Evolutionary conservation across 1,140 invertebrate genomes (phyloP).

Genomic region (Sarcophaga bullata): DNA sequence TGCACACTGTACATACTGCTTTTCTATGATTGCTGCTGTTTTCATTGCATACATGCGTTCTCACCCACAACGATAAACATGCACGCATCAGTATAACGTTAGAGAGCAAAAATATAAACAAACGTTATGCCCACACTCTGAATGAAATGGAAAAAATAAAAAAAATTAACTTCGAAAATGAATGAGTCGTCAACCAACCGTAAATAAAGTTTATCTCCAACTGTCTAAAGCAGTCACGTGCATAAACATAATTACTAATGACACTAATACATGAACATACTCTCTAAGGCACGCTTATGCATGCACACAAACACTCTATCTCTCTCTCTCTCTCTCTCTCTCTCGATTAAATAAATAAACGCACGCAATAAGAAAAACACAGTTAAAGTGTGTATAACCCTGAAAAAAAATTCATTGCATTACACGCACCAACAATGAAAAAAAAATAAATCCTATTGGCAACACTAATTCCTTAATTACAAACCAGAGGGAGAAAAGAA

Average conservation of each 20-base stretch:
- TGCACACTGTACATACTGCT: no score
- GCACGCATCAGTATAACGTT: no score
- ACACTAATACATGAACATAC: constrained; percentile 15
- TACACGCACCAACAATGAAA: not conserved
- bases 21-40: no score
- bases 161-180: not conserved
- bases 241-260: constrained; percentile 23
- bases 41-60: no score
- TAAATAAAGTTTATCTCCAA: constrained; percentile 34
- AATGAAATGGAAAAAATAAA: no score
- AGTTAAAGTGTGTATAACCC: not conserved
- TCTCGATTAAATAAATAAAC: no score
- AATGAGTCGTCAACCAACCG: not conserved
- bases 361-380: no score
- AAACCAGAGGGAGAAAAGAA: not conserved
- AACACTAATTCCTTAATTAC: constrained; percentile 39
- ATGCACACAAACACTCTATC: not conserved
- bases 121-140: no score
- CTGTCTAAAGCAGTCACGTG: constrained; percentile 39
- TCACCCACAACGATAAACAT: no score
- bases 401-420: not conserved
- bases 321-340: not conserved
- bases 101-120: no score
- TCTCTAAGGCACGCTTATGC: not conserved
- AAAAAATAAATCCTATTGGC: constrained; percentile 29